Evolutionary conservation across 2,888 invertebrate species (phyloP), one percentile per base, ranked within the genome.

Genomic region (Pheosia gnoma): DNA sequence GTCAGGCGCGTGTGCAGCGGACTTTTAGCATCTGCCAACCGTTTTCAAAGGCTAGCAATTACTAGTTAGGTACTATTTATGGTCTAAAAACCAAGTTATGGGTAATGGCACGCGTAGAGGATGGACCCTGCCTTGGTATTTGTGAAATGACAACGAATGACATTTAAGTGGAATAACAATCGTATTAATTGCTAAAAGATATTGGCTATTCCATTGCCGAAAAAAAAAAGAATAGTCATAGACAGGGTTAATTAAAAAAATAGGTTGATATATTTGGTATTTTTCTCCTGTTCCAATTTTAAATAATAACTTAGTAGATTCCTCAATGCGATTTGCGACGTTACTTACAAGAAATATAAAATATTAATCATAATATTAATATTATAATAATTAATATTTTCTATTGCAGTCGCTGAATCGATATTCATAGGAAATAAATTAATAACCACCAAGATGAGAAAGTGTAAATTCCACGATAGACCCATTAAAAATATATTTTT

Each of bases 21-120:
- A 53, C 57, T 9, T 47, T 45, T 37, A 63, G 52, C 76, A 76
- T 73, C 76, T 76, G 76, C 76, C 73, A 77, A 76, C 76, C 71
- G 75, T 45, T 25, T n/a, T 25, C 43, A 13, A 56, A n/a, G 51
- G 51, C 11, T 68, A 6, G 53, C 67, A 65, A 76, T 77, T 71
- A 73, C 60, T 66, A 65, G 58, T 63, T 63, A n/a, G n/a, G n/a
- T n/a, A 51, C 71, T 68, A 70, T 77, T 72, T 75, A 75, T 73
- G 65, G 73, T 62, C 68, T 64, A 70, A 60, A 3, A 60, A 59
- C n/a, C 65, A 63, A 71, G 57, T 59, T 68, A 56, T 62, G 37
- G 47, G 25, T 10, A 59, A 11, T 62, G 65, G 65, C 74, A 68
- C 71, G 66, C 54, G 73, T 58, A 58, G 55, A 8, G 7, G 53